Base-by-base conservation (phyloP, 2,113 vertebrate genomes). In the Sebastes schlegelii region DNA sequence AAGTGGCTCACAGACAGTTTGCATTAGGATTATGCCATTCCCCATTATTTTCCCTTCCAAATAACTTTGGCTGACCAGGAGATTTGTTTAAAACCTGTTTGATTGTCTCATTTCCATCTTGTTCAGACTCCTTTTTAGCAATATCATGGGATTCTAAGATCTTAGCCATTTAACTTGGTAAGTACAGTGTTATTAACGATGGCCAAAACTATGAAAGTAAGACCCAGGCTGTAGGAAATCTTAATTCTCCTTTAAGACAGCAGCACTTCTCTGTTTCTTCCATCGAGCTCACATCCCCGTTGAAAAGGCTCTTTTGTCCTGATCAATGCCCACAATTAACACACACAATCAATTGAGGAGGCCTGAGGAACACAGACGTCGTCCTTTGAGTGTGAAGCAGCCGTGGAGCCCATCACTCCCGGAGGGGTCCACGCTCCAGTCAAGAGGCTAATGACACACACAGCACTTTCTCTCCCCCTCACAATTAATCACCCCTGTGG, bases 311-410 rank as follows among this genome's bases (percentile, higher is more conserved):
- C 72, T 45, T 54, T 71, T 17, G 40, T 74, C 70, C 74, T 87
- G 87, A 91, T 94, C 92, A 91, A 89, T 93, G 91, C 54, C 86
- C 42, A 45, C 77, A 93, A 93, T 93, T 92, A 93, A 92, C 77
- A 85, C 76, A 74, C 57, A 26, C 74, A 70, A 92, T 92, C 89
- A 75, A 82, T 83, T 65, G 64, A 69, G 69, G 49, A 67, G 65
- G 63, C 43, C 71, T 68, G 79, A 85, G 67, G 84, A 87, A 88
- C 74, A 77, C 45, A 78, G 70, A 83, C 55, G 51, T 80, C 12
- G 19, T 83, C 67, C 73, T 87, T 48, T 67, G 74, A 88, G 84
- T 61, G 81, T 69, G 72, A 79, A 82, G 78, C 79, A 66, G 80
- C 69, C 46, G 9, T 46, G 55, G 61, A 85, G 74, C 73, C 81